phyloP scores from a whole-genome alignment of 2,888 invertebrate species.

The Brachyopa scutellaris region DNA sequence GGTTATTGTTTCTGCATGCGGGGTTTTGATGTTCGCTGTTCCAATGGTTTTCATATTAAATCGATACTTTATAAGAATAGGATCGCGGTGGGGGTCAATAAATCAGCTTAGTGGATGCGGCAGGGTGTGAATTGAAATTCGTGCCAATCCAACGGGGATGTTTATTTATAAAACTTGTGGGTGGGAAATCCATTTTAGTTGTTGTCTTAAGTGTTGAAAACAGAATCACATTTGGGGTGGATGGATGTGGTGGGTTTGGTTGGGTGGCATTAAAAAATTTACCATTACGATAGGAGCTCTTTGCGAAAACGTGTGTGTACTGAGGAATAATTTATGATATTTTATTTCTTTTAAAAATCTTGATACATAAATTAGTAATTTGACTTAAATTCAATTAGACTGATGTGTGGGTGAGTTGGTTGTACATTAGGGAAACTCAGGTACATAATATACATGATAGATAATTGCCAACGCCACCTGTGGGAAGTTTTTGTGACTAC shows the following conservation, averaged over 20 bases:
- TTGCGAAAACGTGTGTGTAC: no score
- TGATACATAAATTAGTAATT: no score
- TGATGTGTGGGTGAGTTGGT: no score
- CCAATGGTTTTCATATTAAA: conserved; percentile 21
- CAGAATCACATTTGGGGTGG: not conserved
- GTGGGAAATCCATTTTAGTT: conserved; percentile 38
- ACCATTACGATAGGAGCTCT: no score
- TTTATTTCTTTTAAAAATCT: no score
- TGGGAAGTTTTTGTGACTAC: no score
- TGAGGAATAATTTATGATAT: no score
- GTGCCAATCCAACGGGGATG: not conserved
- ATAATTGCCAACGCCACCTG: no score
- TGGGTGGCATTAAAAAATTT: no score
- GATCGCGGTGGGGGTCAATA: not conserved
- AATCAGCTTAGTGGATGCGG: conserved; percentile 25
- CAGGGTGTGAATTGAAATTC: not conserved
- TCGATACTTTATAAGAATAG: not conserved
- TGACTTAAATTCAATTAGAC: no score
- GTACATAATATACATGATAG: no score
- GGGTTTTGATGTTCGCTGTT: not conserved
- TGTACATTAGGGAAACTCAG: no score
- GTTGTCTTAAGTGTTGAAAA: conserved; percentile 1
- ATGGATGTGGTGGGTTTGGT: not conserved
- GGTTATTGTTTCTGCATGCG: not conserved
- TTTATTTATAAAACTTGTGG: conserved; percentile 9